A percentile compares a stretch with the other conserved stretches of the same genome.
Conservation (phyloP, 2,888 invertebrate species). For the Iselma pallidipennis region DNA sequence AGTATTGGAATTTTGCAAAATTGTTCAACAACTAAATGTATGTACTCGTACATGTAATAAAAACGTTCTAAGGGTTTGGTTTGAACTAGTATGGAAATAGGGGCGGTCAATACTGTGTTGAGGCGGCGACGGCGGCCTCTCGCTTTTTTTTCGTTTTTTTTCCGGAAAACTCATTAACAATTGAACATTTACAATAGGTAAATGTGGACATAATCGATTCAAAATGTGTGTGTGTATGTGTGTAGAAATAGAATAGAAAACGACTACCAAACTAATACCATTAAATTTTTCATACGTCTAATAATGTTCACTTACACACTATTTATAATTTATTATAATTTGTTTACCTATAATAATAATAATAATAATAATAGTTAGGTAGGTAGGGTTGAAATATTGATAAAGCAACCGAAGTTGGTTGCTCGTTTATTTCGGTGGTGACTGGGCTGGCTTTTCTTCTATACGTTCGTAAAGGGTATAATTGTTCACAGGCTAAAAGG, state of each 20-base stretch:
- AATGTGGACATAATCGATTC: slow-evolving; percentile 16
- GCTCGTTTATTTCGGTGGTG: too few species aligned
- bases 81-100: slow-evolving; percentile 12
- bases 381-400: background rate
- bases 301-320: background rate
- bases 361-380: background rate
- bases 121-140: background rate
- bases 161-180: background rate
- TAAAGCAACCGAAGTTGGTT: background rate
- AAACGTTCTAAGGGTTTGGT: background rate
- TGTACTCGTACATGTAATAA: background rate
- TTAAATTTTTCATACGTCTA: background rate
- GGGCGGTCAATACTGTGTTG: slow-evolving; percentile 13
- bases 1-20: background rate
- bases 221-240: background rate
- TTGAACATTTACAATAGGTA: background rate
- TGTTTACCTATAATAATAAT: background rate
- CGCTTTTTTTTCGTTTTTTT: background rate
- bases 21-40: background rate
- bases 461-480: too few species aligned
- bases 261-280: too few species aligned
- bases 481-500: slow-evolving; percentile 8
- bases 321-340: background rate
- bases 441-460: too few species aligned
- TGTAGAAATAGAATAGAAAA: background rate